These are phyloP conservation scores for Eunapius fragilis DNA, from an alignment of 37 sponge, comb jelly and placozoan species.

Conservation along the genomic window DNA sequence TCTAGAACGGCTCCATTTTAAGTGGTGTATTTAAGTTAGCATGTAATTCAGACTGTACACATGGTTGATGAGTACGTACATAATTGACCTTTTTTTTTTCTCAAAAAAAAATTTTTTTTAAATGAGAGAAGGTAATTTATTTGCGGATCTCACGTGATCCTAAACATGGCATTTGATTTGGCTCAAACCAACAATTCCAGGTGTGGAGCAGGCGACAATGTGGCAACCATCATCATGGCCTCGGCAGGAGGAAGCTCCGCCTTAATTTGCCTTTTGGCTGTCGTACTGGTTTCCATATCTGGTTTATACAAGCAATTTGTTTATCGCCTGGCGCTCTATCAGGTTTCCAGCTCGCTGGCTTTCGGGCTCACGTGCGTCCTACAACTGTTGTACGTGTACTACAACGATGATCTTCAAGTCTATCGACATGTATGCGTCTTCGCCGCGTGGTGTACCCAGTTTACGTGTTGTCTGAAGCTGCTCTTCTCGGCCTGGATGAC, in stretches of 20 bases:
- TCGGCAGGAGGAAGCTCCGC: background rate
- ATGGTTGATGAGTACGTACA: no score
- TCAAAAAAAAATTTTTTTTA: no score
- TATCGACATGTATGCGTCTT: background rate
- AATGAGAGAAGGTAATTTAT: no score
- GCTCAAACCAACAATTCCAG: background rate
- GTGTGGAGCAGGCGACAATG: background rate
- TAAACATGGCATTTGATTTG: background rate
- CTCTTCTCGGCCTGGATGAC: background rate
- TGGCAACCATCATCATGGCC: background rate
- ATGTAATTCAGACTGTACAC: no score
- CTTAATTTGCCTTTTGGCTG: background rate
- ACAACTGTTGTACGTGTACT: background rate
- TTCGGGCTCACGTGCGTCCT: background rate
- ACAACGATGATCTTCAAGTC: background rate
- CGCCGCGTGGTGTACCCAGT: no score
- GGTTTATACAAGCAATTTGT: background rate
- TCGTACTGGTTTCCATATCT: background rate
- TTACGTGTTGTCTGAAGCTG: no score
- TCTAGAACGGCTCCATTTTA: no score
- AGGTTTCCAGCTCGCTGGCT: background rate
- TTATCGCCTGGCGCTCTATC: background rate
- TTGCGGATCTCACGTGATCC: no score
- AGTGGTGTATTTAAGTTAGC: no score
- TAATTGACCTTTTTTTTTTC: no score